Percentiles rank a stretch among this genome's conserved stretches.
Conservation (phyloP, 2,113 vertebrate genomes). For the Lasiurus cinereus region DNA sequence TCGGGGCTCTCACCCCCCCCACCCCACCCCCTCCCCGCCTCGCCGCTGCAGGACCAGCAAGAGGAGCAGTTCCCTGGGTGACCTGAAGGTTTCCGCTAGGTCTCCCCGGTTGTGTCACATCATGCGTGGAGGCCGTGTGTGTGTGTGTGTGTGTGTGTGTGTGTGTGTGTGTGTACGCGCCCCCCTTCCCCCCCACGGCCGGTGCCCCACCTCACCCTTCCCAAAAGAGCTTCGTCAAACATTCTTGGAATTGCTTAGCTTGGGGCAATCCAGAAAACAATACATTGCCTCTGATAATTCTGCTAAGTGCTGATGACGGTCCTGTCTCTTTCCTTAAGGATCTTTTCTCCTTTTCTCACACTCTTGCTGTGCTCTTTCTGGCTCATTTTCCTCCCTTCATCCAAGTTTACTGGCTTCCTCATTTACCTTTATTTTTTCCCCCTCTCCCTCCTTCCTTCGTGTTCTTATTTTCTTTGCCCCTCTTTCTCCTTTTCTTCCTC, state of each 20-base stretch:
- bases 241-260: conserved; percentile 75
- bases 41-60: conserved; percentile 62
- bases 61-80: conserved; percentile 78
- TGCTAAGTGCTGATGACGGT: neutral
- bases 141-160: neutral
- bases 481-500: accelerated
- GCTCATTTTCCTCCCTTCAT: neutral
- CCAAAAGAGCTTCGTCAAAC: conserved; percentile 75
- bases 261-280: conserved; percentile 73
- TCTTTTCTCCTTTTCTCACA: neutral
- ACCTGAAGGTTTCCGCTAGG: conserved; percentile 81
- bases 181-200: neutral
- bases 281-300: neutral
- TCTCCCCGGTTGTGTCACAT: conserved; percentile 82
- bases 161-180: neutral
- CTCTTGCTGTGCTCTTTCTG: neutral
- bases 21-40: neutral
- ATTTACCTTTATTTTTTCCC: neutral
- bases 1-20: conserved; percentile 16
- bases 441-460: neutral
- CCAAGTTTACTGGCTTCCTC: neutral
- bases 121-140: conserved; percentile 70
- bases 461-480: neutral
- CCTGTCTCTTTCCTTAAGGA: neutral
- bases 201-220: conserved; percentile 57